phyloP scores from a whole-genome alignment of 2,888 invertebrate genomes.

The Cosmorhoe ocellata region DNA sequence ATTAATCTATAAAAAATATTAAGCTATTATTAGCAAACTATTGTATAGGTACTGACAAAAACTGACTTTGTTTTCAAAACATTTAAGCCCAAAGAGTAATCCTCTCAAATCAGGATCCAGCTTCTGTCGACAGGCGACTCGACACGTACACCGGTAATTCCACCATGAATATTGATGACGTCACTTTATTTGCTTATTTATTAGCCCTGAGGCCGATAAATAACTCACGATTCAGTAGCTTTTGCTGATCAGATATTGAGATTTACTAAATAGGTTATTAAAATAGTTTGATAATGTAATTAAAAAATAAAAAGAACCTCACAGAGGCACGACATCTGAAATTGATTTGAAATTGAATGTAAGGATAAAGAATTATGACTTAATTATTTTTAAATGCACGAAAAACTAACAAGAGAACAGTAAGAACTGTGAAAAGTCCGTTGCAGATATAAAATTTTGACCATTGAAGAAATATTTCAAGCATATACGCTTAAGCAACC shows the following conservation, averaged over 20 bases:
- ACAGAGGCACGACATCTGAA: no score
- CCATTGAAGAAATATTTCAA: no score
- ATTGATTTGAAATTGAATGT: no score
- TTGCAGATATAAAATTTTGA: no score
- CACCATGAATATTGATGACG: constrained; percentile 71
- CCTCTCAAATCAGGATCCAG: constrained; percentile 30
- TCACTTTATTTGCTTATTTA: constrained; percentile 73
- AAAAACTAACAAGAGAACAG: no score
- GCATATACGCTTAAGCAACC: no score
- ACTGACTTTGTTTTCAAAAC: constrained; percentile 16
- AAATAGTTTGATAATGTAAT: constrained; percentile 8
- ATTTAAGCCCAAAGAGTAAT: constrained; percentile 24
- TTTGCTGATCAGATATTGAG: constrained; percentile 24
- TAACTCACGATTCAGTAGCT: constrained; percentile 40
- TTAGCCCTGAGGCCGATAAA: constrained; percentile 61
- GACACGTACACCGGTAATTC: constrained; percentile 63
- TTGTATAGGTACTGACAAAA: background rate
- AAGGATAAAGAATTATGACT: no score
- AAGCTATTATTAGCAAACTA: background rate
- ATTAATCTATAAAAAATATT: no score
- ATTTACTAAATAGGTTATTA: constrained; percentile 8
- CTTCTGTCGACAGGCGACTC: constrained; percentile 34
- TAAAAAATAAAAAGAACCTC: background rate
- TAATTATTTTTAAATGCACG: no score
- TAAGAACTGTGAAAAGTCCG: no score